Percentiles rank a stretch among this genome's conserved stretches.
Conservation (phyloP, 2,113 vertebrate species). For the Parotia lawesii region DNA sequence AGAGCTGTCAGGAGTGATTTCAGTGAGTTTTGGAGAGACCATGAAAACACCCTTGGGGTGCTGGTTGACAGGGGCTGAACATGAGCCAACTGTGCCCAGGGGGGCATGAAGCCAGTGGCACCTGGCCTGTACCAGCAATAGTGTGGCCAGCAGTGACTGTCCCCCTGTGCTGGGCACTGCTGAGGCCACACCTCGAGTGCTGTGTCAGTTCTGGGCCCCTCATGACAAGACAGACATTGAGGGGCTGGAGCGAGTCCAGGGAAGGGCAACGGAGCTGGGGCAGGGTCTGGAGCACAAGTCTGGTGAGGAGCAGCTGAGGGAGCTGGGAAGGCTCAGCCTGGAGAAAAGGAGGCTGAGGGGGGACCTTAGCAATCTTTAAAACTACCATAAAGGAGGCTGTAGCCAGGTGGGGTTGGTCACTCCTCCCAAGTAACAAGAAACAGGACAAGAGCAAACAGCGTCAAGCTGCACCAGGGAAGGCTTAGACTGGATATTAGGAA, state of each 20-base stretch:
- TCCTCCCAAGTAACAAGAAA: neutral
- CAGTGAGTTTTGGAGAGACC: neutral
- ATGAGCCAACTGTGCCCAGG: neutral
- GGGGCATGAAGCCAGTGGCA: neutral
- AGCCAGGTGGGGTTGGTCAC: neutral
- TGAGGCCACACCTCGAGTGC: neutral
- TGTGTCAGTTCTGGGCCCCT: neutral
- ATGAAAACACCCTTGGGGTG: rapidly evolving
- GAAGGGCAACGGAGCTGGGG: neutral
- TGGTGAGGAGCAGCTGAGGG: neutral
- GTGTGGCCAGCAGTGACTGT: neutral
- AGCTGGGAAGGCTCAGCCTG: neutral
- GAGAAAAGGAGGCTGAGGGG: neutral
- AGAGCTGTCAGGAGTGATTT: neutral
- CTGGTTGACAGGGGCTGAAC: rapidly evolving
- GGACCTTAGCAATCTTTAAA: neutral
- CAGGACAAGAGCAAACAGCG: neutral
- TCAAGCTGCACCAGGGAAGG: neutral
- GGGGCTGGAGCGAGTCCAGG: neutral
- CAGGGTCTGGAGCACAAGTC: neutral
- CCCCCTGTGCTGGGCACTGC: neutral
- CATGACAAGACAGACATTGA: rapidly evolving
- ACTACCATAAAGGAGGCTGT: neutral
- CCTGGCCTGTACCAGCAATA: neutral
- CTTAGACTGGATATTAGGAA: neutral